These are phyloP conservation scores for Pseudomyrmex gracilis DNA, from an alignment of 1,140 invertebrate species.

Conservation along the genomic window DNA sequence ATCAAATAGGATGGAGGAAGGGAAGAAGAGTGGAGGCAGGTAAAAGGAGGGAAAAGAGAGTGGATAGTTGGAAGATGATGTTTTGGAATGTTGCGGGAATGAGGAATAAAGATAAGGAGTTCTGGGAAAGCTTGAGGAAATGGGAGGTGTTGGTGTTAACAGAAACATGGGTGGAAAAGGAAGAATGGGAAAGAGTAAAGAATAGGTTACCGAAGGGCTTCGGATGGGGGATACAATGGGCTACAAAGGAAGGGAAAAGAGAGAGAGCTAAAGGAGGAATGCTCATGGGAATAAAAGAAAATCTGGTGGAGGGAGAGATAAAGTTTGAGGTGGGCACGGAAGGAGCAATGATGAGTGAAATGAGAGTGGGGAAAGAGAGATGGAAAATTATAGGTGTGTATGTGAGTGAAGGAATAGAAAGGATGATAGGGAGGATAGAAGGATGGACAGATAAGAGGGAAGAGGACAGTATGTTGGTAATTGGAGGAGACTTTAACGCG, in stretches of 20 bases:
- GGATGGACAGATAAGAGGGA: conserved; percentile 11
- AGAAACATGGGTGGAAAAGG: too few species aligned
- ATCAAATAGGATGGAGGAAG: too few species aligned
- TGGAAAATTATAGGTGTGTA: neutral
- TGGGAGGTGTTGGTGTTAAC: too few species aligned
- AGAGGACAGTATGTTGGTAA: conserved; percentile 14
- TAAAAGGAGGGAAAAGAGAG: too few species aligned
- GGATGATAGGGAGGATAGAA: conserved; percentile 2
- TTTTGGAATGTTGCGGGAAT: too few species aligned
- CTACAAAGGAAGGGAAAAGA: neutral
- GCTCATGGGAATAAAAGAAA: neutral
- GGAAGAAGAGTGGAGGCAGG: too few species aligned
- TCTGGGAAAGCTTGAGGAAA: too few species aligned
- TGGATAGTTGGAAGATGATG: too few species aligned
- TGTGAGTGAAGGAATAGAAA: conserved; percentile 2
- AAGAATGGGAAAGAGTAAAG: too few species aligned
- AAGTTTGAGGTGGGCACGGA: neutral
- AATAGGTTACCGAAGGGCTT: too few species aligned
- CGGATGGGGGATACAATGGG: too few species aligned
- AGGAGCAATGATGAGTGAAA: neutral
- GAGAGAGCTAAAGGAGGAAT: neutral
- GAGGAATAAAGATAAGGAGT: too few species aligned
- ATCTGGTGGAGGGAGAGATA: neutral
- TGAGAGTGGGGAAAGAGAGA: neutral
- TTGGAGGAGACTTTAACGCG: conserved; percentile 26